phyloP scores from a whole-genome alignment of 2,888 invertebrate genomes.

The Lycaena phlaeas region DNA sequence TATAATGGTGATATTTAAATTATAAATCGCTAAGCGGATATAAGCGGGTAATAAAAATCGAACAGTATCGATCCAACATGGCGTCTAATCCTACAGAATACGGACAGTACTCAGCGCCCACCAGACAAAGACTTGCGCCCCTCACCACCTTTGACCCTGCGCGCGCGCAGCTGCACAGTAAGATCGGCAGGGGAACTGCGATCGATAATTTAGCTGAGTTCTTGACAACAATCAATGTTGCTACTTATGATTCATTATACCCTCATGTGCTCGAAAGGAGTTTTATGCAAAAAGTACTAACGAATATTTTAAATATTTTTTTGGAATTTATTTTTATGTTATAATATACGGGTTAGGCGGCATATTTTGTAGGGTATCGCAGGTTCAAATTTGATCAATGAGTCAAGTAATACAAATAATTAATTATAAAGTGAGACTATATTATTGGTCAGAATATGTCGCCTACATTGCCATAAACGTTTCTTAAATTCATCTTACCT shows the following conservation, averaged over 20 bases:
- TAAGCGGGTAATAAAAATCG: not conserved
- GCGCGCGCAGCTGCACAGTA: slow-evolving; percentile 58
- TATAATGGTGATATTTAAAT: too few relatives aligned
- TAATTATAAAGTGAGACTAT: too few relatives aligned
- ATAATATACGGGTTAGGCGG: too few relatives aligned
- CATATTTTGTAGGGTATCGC: too few relatives aligned
- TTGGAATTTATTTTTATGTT: too few relatives aligned
- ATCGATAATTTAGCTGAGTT: slow-evolving; percentile 40
- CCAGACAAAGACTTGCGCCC: slow-evolving; percentile 42
- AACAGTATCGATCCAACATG: slow-evolving; percentile 39
- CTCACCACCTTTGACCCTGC: slow-evolving; percentile 59
- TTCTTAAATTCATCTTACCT: too few relatives aligned
- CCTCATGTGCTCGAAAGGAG: not conserved
- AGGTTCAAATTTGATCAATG: too few relatives aligned
- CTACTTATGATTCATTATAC: slow-evolving; percentile 6
- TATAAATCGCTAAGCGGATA: too few relatives aligned
- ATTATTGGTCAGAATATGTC: too few relatives aligned
- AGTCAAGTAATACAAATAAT: too few relatives aligned
- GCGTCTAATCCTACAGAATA: slow-evolving; percentile 45
- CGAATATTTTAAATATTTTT: not conserved
- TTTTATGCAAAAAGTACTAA: too few relatives aligned
- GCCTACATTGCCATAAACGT: too few relatives aligned
- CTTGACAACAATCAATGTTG: slow-evolving; percentile 14
- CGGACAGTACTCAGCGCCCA: slow-evolving; percentile 39
- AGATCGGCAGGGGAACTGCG: slow-evolving; percentile 54